Evolutionary conservation across 2,113 vertebrate species (phyloP).

Genomic region (Centropristis striata): DNA sequence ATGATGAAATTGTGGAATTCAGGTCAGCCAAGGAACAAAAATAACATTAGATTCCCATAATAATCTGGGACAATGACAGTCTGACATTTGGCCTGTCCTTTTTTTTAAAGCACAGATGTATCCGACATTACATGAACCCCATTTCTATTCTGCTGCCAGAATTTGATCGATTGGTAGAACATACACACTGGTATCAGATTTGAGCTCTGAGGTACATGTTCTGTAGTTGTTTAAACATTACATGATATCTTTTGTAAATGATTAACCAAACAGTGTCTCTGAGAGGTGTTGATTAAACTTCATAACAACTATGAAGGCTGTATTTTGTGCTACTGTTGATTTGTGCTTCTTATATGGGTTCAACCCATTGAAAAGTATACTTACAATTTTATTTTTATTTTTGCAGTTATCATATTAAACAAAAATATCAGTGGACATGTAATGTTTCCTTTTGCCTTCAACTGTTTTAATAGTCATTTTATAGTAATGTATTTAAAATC

Average conservation of each 20-base stretch:
- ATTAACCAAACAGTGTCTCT: not conserved
- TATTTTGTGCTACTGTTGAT: not conserved
- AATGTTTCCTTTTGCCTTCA: too few relatives aligned
- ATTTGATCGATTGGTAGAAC: not conserved
- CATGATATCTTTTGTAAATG: not conserved
- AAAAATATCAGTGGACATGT: too few relatives aligned
- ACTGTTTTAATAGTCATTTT: not conserved
- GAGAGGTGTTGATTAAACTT: not conserved
- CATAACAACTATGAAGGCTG: not conserved
- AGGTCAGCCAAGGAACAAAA: not conserved
- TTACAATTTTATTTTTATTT: not conserved
- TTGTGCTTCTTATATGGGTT: not conserved
- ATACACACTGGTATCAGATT: not conserved
- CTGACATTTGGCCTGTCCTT: not conserved
- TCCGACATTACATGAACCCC: too few relatives aligned
- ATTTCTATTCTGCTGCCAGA: not conserved
- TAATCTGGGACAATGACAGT: not conserved
- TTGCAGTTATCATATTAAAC: too few relatives aligned
- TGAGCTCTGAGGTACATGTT: not conserved
- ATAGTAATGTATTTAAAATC: not conserved
- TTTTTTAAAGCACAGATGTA: not conserved
- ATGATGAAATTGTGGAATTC: not conserved
- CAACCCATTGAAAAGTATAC: not conserved
- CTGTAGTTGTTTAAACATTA: not conserved
- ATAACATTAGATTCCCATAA: not conserved